Conservation (phyloP, 2,797 vertebrate species). For the Typhlichthys subterraneus region DNA sequence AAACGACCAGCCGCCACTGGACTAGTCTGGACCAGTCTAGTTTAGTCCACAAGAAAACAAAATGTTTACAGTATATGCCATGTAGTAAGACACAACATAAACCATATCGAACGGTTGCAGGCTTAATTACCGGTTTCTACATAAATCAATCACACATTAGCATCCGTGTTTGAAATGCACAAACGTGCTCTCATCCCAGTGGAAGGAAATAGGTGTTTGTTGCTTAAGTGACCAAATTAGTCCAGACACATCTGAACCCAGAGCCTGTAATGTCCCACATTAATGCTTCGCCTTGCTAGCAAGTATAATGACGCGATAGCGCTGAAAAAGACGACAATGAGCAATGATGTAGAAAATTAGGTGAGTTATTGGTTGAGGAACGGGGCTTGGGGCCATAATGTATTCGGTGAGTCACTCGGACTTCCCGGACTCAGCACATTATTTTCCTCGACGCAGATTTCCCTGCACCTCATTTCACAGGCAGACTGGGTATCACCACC, state of each 20-base stretch:
- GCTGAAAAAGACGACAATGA: constrained; percentile 34
- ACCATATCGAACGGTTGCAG: constrained; percentile 28
- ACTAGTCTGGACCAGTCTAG: no score
- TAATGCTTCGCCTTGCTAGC: constrained; percentile 39
- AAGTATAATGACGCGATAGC: constrained; percentile 37
- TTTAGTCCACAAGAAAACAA: no score
- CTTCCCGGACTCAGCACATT: constrained; percentile 36
- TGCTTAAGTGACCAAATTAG: constrained; percentile 46
- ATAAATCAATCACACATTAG: constrained; percentile 50
- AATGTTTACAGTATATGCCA: neutral
- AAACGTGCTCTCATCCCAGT: constrained; percentile 5
- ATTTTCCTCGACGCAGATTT: constrained; percentile 15
- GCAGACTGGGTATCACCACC: neutral
- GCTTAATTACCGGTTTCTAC: constrained; percentile 48
- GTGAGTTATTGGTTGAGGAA: constrained; percentile 29
- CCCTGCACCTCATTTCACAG: constrained; percentile 28
- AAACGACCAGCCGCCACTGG: no score
- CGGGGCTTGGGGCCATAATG: constrained; percentile 42
- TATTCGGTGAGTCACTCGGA: constrained; percentile 59
- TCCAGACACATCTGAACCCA: constrained; percentile 22
- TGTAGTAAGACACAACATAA: constrained; percentile 8
- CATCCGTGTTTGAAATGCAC: constrained; percentile 46
- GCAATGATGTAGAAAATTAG: constrained; percentile 31
- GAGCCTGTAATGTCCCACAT: constrained; percentile 27
- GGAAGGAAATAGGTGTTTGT: constrained; percentile 34